Conservation (phyloP, 2,113 vertebrate genomes). For the Hyperopisus bebe region DNA sequence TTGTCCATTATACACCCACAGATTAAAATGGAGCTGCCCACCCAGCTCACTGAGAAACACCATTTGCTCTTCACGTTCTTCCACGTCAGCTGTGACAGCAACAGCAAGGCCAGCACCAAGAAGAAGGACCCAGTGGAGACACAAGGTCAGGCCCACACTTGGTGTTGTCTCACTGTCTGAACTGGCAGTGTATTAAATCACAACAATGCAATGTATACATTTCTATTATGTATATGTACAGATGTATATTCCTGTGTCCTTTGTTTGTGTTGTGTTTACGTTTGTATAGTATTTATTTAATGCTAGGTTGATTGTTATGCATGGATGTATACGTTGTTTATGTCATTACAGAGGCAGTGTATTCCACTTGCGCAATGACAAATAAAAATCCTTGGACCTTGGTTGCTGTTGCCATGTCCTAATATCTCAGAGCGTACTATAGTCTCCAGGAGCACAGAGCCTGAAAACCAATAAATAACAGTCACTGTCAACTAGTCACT, state of each 20-base stretch:
- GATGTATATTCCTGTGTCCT: not conserved
- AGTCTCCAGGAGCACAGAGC: not conserved
- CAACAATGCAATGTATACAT: not conserved
- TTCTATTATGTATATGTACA: not conserved
- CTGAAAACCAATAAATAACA: not conserved
- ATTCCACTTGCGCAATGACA: not conserved
- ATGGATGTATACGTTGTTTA: not conserved
- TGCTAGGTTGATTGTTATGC: not conserved
- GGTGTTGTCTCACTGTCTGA: not conserved
- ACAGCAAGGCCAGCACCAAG: constrained; percentile 94
- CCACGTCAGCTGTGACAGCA: constrained; percentile 93
- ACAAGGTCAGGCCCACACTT: constrained; percentile 66
- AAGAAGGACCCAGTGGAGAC: constrained; percentile 85
- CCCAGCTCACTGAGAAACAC: constrained; percentile 89
- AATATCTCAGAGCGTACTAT: not conserved
- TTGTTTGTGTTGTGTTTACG: not conserved
- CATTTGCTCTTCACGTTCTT: constrained; percentile 93
- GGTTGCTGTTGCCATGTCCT: not conserved
- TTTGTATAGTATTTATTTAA: not conserved
- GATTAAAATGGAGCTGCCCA: constrained; percentile 90
- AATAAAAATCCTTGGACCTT: not conserved
- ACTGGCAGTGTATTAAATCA: not conserved
- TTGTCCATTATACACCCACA: not conserved
- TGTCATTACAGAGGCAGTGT: not conserved
- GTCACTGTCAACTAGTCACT: not conserved